These are phyloP conservation scores for Drosophila putrida DNA, from an alignment of 2,888 invertebrate genomes.

Conservation along the genomic window DNA sequence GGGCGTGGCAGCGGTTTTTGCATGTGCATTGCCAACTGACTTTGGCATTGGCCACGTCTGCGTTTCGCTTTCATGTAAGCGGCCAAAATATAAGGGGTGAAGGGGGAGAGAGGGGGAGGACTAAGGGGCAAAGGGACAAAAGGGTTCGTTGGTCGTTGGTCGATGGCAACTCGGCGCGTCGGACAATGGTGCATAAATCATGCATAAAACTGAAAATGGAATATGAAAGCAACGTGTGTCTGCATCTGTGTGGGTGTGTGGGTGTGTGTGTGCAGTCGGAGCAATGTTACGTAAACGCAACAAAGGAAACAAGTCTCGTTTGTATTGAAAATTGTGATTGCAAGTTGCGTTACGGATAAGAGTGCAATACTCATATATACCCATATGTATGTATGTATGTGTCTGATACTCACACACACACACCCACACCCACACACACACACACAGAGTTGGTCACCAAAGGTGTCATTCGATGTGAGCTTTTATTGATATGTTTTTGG, in stretches of 20 bases:
- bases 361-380: constrained; percentile 13
- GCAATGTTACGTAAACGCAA: constrained; percentile 48
- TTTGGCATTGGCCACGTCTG: constrained; percentile 60
- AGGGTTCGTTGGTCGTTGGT: not conserved
- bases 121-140: not conserved
- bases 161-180: constrained; percentile 53
- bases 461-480: constrained; percentile 36
- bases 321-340: constrained; percentile 66
- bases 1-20: constrained; percentile 36
- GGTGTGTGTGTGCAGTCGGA: constrained; percentile 11
- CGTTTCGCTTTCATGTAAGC: constrained; percentile 59
- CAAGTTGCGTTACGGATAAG: constrained; percentile 48
- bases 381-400: constrained; percentile 4
- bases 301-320: constrained; percentile 63
- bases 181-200: constrained; percentile 70
- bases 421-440: not conserved
- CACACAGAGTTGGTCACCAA: constrained; percentile 2
- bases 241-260: constrained; percentile 3
- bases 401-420: not conserved
- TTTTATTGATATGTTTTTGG: constrained; percentile 31
- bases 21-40: constrained; percentile 53
- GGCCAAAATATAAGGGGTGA: constrained; percentile 16
- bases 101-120: not conserved
- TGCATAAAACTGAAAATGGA: constrained; percentile 71
- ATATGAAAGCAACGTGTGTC: constrained; percentile 85